Conservation (phyloP, 2,113 vertebrate species). For the Leucosticte australis region DNA sequence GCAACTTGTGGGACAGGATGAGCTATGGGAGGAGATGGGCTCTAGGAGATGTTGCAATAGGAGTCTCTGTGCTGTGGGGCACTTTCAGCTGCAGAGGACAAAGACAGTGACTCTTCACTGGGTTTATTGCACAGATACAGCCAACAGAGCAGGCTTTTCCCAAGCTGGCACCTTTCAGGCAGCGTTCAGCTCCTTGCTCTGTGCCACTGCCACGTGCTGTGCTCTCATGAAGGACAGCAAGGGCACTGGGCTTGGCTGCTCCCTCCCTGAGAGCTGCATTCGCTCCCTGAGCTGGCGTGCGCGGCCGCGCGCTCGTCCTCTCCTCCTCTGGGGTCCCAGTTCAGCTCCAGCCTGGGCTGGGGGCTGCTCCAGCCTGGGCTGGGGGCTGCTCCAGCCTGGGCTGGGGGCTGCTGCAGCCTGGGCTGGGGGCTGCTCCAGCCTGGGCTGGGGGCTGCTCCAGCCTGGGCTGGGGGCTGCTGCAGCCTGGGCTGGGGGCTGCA, state of each 20-base stretch:
- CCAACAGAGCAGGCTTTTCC: background rate
- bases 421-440: too few species aligned
- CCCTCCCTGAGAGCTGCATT: background rate
- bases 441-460: too few species aligned
- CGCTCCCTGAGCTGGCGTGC: background rate
- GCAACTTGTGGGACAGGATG: background rate
- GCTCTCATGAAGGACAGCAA: background rate
- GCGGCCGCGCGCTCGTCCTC: fast-evolving
- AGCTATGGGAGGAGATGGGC: background rate
- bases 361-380: too few species aligned
- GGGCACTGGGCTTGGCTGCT: background rate
- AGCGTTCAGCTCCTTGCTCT: background rate
- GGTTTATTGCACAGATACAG: background rate
- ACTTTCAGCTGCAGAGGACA: background rate
- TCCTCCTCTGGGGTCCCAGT: background rate
- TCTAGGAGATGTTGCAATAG: conserved; percentile 17
- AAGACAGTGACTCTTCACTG: background rate
- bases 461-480: too few species aligned
- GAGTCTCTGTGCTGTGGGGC: background rate
- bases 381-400: too few species aligned
- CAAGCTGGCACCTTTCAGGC: background rate
- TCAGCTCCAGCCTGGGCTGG: background rate
- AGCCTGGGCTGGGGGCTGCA: too few species aligned
- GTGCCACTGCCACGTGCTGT: fast-evolving
- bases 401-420: too few species aligned